phyloP scores from a whole-genome alignment of 2,113 vertebrate genomes.

The Engraulis encrasicolus region DNA sequence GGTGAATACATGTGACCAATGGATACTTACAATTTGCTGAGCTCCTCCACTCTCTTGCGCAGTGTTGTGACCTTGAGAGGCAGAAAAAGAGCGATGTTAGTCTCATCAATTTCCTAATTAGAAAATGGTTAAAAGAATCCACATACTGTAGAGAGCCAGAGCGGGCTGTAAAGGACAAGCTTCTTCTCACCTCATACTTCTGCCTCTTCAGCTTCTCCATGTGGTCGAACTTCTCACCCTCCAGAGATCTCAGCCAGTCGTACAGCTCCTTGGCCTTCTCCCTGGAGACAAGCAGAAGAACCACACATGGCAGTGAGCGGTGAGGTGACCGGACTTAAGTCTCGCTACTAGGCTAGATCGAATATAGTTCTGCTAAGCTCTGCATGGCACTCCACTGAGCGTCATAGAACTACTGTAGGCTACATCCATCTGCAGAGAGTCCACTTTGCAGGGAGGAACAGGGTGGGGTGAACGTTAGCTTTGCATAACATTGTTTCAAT shows the following conservation, averaged over 20 bases:
- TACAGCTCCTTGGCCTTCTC: conserved; percentile 94
- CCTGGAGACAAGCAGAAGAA: conserved; percentile 64
- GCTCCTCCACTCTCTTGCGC: conserved; percentile 97
- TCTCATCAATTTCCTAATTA: conserved; percentile 4
- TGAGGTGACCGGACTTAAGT: no score
- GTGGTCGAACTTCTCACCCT: conserved; percentile 94
- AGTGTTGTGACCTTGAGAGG: conserved; percentile 90
- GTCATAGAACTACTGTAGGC: no score
- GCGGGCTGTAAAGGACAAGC: background rate
- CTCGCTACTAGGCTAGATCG: no score
- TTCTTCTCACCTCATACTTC: conserved; percentile 92
- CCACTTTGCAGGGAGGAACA: no score
- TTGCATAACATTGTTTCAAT: no score
- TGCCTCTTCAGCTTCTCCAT: conserved; percentile 94
- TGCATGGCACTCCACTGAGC: no score
- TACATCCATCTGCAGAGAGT: no score
- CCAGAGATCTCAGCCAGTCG: conserved; percentile 86
- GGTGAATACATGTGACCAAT: conserved; percentile 33
- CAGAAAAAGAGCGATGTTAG: conserved; percentile 65
- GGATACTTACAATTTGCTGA: conserved; percentile 98
- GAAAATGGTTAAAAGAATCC: no score
- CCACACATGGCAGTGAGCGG: background rate
- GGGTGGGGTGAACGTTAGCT: no score
- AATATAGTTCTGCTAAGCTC: no score
- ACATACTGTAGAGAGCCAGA: no score